These are phyloP conservation scores for Marcusenius ussheri DNA, from an alignment of 2,113 vertebrate species.

Conservation along the genomic window DNA sequence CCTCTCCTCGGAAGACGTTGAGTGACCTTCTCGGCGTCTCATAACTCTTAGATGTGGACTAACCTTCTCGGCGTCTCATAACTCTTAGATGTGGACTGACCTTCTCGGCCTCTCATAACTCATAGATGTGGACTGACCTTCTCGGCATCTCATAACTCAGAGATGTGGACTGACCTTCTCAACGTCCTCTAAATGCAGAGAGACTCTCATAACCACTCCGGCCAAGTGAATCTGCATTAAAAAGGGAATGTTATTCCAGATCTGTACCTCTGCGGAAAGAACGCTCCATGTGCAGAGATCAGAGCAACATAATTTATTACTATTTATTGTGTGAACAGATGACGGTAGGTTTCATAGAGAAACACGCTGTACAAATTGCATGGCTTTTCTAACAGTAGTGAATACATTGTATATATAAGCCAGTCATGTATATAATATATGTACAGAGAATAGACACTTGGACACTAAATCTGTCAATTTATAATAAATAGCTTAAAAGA, in stretches of 20 bases:
- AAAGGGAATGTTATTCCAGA: slow-evolving; percentile 56
- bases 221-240: slow-evolving; percentile 40
- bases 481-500: slow-evolving; percentile 43
- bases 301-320: slow-evolving; percentile 57
- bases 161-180: slow-evolving; percentile 48
- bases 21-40: slow-evolving; percentile 34
- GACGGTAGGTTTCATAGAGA: slow-evolving; percentile 55
- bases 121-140: slow-evolving; percentile 47
- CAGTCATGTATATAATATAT: slow-evolving; percentile 29
- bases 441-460: slow-evolving; percentile 39
- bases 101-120: not conserved
- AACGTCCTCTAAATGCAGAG: slow-evolving; percentile 12
- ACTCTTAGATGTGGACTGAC: slow-evolving; percentile 46
- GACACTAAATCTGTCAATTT: slow-evolving; percentile 45
- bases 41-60: slow-evolving; percentile 43
- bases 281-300: slow-evolving; percentile 50
- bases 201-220: slow-evolving; percentile 41
- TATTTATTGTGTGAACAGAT: slow-evolving; percentile 61
- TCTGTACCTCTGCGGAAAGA: slow-evolving; percentile 47
- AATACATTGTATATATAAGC: slow-evolving; percentile 33
- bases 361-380: slow-evolving; percentile 60
- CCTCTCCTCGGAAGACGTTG: slow-evolving; percentile 74
- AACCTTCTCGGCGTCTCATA: slow-evolving; percentile 19
- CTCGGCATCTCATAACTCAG: not conserved
- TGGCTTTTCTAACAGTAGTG: slow-evolving; percentile 33